These are phyloP conservation scores for Conus betulinus DNA, from an alignment of 1,140 invertebrate species.

Conservation along the genomic window DNA sequence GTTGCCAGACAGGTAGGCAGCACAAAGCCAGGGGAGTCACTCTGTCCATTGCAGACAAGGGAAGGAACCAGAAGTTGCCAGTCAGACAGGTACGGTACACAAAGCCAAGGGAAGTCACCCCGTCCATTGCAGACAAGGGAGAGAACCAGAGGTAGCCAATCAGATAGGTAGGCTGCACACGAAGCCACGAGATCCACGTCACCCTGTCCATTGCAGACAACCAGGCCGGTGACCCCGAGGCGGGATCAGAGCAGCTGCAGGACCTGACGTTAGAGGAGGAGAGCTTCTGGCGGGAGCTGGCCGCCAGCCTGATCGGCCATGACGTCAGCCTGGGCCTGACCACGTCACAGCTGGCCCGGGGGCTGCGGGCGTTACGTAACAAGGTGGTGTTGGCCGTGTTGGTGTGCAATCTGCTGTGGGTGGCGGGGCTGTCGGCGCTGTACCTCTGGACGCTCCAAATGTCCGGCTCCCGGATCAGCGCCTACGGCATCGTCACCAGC, in stretches of 20 bases:
- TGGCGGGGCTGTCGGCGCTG: conserved; percentile 43
- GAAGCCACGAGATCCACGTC: no score
- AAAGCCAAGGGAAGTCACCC: no score
- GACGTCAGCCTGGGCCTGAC: conserved; percentile 45
- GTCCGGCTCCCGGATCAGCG: conserved; percentile 36
- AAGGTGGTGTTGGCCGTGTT: conserved; percentile 41
- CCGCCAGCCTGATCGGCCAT: conserved; percentile 42
- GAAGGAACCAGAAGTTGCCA: no score
- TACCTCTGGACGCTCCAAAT: conserved; percentile 39
- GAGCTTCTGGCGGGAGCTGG: conserved; percentile 50
- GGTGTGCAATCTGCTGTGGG: conserved; percentile 50
- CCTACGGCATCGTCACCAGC: conserved; percentile 49
- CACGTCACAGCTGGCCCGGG: conserved; percentile 36
- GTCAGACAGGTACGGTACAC: no score
- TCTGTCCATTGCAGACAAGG: no score
- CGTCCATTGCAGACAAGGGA: no score
- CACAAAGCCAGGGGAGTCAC: no score
- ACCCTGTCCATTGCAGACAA: neutral
- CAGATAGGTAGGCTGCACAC: no score
- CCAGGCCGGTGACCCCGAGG: conserved; percentile 23
- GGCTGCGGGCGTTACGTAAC: conserved; percentile 42
- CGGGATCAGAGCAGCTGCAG: conserved; percentile 34
- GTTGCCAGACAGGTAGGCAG: no score
- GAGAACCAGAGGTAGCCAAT: no score
- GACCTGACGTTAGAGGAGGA: conserved; percentile 41